Evolutionary conservation across 1,140 invertebrate genomes (phyloP), one percentile per base, ranked within the genome.

Genomic region (Papilio aristodemus): DNA sequence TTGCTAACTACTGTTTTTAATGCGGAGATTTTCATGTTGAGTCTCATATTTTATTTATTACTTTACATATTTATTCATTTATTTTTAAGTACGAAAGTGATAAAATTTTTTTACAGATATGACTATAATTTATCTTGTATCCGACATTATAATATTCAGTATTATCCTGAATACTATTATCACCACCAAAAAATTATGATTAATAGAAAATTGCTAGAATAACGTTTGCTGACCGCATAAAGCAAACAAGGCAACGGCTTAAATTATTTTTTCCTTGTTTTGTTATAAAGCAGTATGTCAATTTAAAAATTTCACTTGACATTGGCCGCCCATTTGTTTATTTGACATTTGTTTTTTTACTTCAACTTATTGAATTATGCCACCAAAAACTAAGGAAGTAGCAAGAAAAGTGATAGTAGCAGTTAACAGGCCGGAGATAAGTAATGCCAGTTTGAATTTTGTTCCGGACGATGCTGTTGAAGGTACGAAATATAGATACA

Each of bases 361-460:
- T 3, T 32, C 6, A 3, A 32, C 27, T 32, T 62, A 17, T 38
- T 67, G 69, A 54, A 68, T 64, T 8, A 90, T 89, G 87, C 83
- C 86, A 32, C 86, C 86, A 17, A 90, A 86, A 70, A 17, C 75
- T 22, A 87, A 89, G 77, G 83, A 87, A 69, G 57, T 71, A 0
- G 54, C 67, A 0, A 88, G 88, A 71, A 89, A 89, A 71, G 58
- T 73, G 6, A 4, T 76, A 10, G 70, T 75, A 0, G 57, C 69
- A 71, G 41, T 83, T 19, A 8, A 67, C 37, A 73, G 86, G 41
- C 87, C 77, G 10, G 70, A 76, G 22, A 85, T 91, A 22, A 89
- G 87, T 73, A 71, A 81, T 32, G 78, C 85, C 1, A 88, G 83
- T 69, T 77, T 90, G 27, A 72, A 86, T 14, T 78, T 67, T 54